Evolutionary conservation across 2,888 invertebrate genomes (phyloP).

Genomic region (Malthinus flaveolus): DNA sequence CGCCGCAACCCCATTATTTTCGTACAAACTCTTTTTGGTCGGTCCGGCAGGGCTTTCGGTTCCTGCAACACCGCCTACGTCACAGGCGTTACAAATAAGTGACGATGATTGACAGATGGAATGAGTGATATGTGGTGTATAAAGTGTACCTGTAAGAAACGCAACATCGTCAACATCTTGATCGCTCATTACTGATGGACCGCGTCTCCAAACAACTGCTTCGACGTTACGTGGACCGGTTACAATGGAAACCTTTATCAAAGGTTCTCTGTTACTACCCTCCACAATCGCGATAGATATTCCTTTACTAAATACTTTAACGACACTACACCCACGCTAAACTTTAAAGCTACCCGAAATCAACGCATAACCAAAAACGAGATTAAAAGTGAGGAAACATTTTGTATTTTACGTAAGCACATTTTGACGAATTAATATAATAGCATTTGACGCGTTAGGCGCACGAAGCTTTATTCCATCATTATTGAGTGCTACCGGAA

Average conservation of each 20-base stretch:
- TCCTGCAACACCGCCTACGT: conserved; percentile 59
- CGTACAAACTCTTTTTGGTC: conserved; percentile 70
- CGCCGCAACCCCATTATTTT: conserved; percentile 78
- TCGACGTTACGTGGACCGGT: conserved; percentile 55
- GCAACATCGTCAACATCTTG: conserved; percentile 92
- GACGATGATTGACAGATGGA: conserved; percentile 37
- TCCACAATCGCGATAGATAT: conserved; percentile 49
- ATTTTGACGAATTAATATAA: conserved; percentile 27
- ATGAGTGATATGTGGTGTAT: conserved; percentile 45
- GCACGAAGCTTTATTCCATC: conserved; percentile 31
- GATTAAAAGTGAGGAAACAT: conserved; percentile 5
- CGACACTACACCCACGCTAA: conserved; percentile 14
- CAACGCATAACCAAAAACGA: conserved; percentile 13
- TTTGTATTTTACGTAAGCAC: conserved; percentile 27
- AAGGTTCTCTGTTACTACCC: conserved; percentile 51
- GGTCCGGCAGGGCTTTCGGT: conserved; percentile 64
- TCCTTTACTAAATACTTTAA: conserved; percentile 12
- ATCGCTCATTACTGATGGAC: conserved; percentile 75
- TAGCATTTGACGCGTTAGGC: conserved; percentile 34
- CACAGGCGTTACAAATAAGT: conserved; percentile 52
- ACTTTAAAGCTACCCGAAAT: conserved; percentile 17
- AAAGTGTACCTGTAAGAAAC: conserved; percentile 77
- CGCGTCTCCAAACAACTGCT: conserved; percentile 57
- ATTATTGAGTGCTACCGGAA: conserved; percentile 30
- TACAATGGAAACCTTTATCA: conserved; percentile 56